Conservation (phyloP, 2,113 vertebrate species). For the Mustelus asterias region DNA sequence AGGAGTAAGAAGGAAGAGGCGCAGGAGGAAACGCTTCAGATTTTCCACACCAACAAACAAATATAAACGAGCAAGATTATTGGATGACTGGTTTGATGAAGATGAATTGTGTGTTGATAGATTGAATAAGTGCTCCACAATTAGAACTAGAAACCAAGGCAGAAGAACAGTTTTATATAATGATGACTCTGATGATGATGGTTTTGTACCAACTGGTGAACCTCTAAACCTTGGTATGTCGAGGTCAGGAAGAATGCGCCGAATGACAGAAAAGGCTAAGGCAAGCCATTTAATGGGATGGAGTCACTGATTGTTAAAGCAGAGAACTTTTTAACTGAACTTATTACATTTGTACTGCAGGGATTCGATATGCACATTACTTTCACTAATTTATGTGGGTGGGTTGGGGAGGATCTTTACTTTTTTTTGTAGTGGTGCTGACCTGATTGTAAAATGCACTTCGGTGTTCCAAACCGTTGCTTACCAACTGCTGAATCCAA, state of each 20-base stretch:
- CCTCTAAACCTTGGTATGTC: constrained; percentile 93
- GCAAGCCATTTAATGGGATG: constrained; percentile 99
- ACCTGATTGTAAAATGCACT: constrained; percentile 67
- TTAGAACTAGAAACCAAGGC: constrained; percentile 92
- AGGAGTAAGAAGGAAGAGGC: constrained; percentile 49
- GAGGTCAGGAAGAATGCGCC: constrained; percentile 88
- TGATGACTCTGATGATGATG: constrained; percentile 83
- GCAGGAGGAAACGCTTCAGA: constrained; percentile 41
- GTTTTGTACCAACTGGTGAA: constrained; percentile 72
- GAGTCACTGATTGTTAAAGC: constrained; percentile 74
- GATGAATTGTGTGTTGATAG: constrained; percentile 47
- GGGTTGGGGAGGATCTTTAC: constrained; percentile 46
- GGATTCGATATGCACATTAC: constrained; percentile 68
- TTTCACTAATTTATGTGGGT: constrained; percentile 59
- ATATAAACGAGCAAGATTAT: constrained; percentile 53
- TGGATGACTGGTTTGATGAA: constrained; percentile 60
- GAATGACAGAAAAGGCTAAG: constrained; percentile 97
- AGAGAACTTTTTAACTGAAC: constrained; percentile 39
- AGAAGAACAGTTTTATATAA: constrained; percentile 87
- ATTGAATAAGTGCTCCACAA: constrained; percentile 62
- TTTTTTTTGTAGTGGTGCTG: constrained; percentile 79
- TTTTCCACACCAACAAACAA: constrained; percentile 56
- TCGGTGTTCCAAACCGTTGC: constrained; percentile 46
- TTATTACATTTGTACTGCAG: constrained; percentile 79
- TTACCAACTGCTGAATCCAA: constrained; percentile 49